Evolutionary conservation across 2,888 invertebrate genomes (phyloP).

Genomic region (Cantharis lateralis): DNA sequence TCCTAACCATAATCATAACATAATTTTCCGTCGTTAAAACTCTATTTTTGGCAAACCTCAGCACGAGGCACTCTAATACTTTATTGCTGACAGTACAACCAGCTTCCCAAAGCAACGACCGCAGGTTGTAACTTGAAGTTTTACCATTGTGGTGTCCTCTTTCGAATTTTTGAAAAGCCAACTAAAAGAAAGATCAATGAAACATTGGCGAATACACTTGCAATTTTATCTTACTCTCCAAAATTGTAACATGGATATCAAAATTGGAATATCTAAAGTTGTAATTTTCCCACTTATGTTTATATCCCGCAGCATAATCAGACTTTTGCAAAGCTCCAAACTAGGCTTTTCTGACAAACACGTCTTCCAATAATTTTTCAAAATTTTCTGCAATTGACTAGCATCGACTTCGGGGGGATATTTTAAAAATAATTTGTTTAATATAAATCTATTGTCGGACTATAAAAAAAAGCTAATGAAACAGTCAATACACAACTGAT

Average conservation of each 20-base stretch:
- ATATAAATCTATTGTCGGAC: conserved; percentile 59
- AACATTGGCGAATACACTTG: neutral
- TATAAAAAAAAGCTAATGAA: conserved; percentile 42
- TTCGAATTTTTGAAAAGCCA: conserved; percentile 66
- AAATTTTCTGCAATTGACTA: conserved; percentile 63
- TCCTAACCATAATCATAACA: conserved; percentile 66
- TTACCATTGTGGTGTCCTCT: conserved; percentile 59
- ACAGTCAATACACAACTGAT: neutral
- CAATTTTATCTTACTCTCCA: conserved; percentile 61
- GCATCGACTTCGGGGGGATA: conserved; percentile 68
- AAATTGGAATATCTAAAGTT: conserved; percentile 64
- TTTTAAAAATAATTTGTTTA: conserved; percentile 59
- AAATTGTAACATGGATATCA: conserved; percentile 68
- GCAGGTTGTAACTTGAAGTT: conserved; percentile 67
- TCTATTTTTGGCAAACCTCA: conserved; percentile 67
- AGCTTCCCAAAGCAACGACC: conserved; percentile 71
- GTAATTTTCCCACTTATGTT: conserved; percentile 67
- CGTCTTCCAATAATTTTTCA: conserved; percentile 63
- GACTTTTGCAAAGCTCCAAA: conserved; percentile 68
- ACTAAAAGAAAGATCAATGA: conserved; percentile 48
- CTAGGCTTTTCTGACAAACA: conserved; percentile 65
- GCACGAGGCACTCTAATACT: conserved; percentile 72
- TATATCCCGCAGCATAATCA: conserved; percentile 70
- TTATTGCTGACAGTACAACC: conserved; percentile 74
- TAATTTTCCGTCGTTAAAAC: conserved; percentile 65